phyloP scores from a whole-genome alignment of 2,113 vertebrate genomes.

The Oplegnathus fasciatus region DNA sequence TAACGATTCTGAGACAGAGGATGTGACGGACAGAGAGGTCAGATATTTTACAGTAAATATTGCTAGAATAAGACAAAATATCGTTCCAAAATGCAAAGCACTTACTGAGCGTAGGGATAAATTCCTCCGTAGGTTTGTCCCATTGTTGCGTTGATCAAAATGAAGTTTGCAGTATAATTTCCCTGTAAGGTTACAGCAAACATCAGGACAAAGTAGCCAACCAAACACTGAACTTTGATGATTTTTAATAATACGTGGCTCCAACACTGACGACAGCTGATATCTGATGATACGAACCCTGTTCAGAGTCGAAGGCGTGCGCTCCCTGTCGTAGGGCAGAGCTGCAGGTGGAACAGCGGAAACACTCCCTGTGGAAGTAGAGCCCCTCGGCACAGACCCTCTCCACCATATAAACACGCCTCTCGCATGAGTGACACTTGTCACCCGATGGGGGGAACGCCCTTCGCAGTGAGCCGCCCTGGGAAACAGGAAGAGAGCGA shows the following conservation, averaged over 20 bases:
- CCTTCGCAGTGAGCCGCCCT: conserved; percentile 87
- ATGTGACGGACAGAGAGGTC: background rate
- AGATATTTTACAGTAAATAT: background rate
- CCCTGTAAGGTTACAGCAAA: conserved; percentile 79
- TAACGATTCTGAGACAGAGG: conserved; percentile 42
- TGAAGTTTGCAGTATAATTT: conserved; percentile 98
- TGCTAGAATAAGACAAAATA: background rate
- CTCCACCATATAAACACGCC: conserved; percentile 95
- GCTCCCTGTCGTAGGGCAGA: conserved; percentile 89
- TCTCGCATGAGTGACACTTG: conserved; percentile 92
- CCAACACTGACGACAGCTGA: background rate
- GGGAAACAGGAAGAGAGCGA: conserved; percentile 25
- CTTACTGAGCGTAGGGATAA: conserved; percentile 82
- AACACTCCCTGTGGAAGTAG: conserved; percentile 97
- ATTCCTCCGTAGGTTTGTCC: conserved; percentile 86
- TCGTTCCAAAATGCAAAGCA: background rate
- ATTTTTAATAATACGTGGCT: background rate
- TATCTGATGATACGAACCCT: conserved; percentile 83
- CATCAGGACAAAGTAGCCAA: background rate
- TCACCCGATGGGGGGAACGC: conserved; percentile 88
- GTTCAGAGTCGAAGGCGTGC: conserved; percentile 91
- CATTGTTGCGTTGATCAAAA: conserved; percentile 90
- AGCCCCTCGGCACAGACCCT: conserved; percentile 92
- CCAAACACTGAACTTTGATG: background rate
- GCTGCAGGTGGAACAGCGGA: conserved; percentile 91